Conservation (phyloP, 2,797 vertebrate species). For the Mormyrops boulengeri region DNA sequence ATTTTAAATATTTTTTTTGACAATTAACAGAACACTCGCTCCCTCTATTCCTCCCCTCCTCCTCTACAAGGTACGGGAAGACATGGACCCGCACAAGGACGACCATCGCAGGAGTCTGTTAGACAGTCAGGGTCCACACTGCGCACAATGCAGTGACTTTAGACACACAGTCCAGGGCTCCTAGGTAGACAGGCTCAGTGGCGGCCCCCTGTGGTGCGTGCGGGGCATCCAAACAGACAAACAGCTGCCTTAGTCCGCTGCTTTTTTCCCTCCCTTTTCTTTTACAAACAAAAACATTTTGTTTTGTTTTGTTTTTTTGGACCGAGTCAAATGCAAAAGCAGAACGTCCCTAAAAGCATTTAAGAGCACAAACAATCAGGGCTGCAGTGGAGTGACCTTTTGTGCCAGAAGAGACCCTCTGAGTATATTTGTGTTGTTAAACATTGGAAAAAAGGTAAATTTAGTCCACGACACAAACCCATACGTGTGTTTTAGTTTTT, state of each 20-base stretch:
- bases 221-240: slow-evolving; percentile 29
- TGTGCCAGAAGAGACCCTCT: slow-evolving; percentile 62
- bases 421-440: slow-evolving; percentile 73
- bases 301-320: slow-evolving; percentile 51
- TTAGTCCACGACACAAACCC: slow-evolving; percentile 62
- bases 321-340: slow-evolving; percentile 60
- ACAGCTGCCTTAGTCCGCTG: slow-evolving; percentile 37
- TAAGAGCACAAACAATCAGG: slow-evolving; percentile 59
- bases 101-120: slow-evolving; percentile 51
- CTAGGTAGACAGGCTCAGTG: slow-evolving; percentile 67
- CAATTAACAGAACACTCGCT: slow-evolving; percentile 56
- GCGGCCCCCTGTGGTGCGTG: slow-evolving; percentile 30
- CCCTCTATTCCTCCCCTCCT: slow-evolving; percentile 64
- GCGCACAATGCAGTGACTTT: slow-evolving; percentile 92
- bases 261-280: slow-evolving; percentile 39
- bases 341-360: slow-evolving; percentile 47
- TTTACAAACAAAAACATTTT: slow-evolving; percentile 30
- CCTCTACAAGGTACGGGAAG: slow-evolving; percentile 63
- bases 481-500: slow-evolving; percentile 31
- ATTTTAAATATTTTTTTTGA: slow-evolving; percentile 30
- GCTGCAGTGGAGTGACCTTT: slow-evolving; percentile 64
- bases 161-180: slow-evolving; percentile 77
- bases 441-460: slow-evolving; percentile 73
- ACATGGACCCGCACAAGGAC: slow-evolving; percentile 53
- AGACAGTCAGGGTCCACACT: slow-evolving; percentile 78